Percentiles rank a stretch among this genome's conserved stretches.
phyloP scores from a whole-genome alignment of 2,113 vertebrate genomes.

The Accipiter cooperii region DNA sequence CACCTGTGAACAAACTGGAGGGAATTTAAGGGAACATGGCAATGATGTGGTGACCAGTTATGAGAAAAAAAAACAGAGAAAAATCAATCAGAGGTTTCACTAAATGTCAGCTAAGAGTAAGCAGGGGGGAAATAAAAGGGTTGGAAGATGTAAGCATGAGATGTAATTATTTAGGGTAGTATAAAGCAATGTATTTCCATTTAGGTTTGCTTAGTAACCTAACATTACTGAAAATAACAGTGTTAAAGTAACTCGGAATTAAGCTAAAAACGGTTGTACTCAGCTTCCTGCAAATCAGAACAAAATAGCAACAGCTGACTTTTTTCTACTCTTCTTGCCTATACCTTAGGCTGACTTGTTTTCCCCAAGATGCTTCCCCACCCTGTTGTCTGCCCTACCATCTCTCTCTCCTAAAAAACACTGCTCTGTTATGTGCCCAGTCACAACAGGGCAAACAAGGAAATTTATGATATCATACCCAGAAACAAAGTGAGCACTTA shows the following conservation, averaged over 20 bases:
- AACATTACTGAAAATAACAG: constrained; percentile 22
- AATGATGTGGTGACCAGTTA: background rate
- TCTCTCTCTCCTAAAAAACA: background rate
- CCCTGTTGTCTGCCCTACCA: background rate
- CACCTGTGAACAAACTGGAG: background rate
- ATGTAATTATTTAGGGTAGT: background rate
- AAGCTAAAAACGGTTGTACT: background rate
- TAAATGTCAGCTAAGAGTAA: background rate
- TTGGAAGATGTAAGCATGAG: background rate
- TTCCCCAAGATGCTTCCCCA: background rate
- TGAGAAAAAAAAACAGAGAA: background rate
- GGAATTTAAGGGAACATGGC: background rate
- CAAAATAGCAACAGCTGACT: background rate
- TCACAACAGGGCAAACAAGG: background rate
- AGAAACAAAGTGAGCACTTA: background rate
- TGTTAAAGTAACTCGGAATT: background rate
- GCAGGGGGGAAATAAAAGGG: background rate
- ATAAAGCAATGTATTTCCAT: background rate
- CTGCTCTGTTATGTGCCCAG: background rate
- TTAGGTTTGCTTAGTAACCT: background rate
- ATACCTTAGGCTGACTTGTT: background rate
- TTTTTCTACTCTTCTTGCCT: background rate
- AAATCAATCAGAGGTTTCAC: background rate
- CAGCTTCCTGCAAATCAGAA: background rate
- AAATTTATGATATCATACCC: background rate